Base-by-base conservation (phyloP, 2,888 invertebrate species). In the Yponomeuta malinellus region DNA sequence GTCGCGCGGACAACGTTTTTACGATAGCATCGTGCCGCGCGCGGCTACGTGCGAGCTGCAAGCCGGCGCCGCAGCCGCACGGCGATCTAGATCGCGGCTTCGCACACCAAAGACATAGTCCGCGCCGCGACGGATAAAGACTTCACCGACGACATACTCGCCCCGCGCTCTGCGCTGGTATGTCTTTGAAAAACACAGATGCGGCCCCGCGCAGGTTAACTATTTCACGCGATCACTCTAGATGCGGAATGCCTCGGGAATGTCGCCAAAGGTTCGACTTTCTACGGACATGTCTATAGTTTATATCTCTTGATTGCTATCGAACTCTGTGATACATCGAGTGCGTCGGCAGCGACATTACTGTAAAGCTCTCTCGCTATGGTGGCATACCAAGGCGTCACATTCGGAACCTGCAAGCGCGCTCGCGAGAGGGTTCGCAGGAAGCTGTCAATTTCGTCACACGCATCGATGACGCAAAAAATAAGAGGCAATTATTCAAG, bases 21-120 rank as follows among this genome's bases (percentile, higher is more conserved):
- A 78, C 81, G 90, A 91, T 91, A 90, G 78, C 83, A 90, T 90
- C 90, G 81, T 77, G 78, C 88, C 87, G 84, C 81, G 59, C 37
- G 65, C 68, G 68, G 66, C 71, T 68, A 70, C 79, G 76, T 77
- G 76, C 63, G 80, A 81, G 77, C 86, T 84, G 83, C 86, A 85
- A 83, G 87, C 88, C 78, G 77, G 63, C 70, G 63, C 63, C 70
- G 66, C 59, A 70, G 66, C 69, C 65, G 70, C 72, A 70, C 67
- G 63, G 23, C 69, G 81, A 91, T 92, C 90, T 90, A 89, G 90
- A 90, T 90, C 88, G 87, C 89, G 89, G 87, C 83, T 80, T 74
- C 76, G 78, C 79, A 81, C 84, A 80, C 84, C 88, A 88, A 87
- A 88, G 88, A 87, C 89, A 83, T 84, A 67, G 84, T 83, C 81